These are phyloP conservation scores for Vulpes lagopus DNA, from an alignment of 2,113 vertebrate genomes.

Conservation along the genomic window DNA sequence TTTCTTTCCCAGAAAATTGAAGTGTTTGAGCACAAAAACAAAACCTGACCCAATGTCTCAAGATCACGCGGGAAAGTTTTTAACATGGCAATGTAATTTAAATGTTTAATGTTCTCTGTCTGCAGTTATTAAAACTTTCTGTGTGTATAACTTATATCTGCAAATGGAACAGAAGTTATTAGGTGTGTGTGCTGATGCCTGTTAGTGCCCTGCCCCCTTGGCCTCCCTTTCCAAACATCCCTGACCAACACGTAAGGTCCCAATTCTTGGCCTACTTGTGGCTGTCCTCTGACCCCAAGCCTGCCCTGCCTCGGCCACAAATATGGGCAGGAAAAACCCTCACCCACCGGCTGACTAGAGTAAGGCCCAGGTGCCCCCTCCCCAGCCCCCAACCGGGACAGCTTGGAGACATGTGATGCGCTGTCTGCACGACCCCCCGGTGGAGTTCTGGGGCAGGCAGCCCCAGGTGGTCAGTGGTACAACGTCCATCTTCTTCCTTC, in stretches of 20 bases:
- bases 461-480: accelerated
- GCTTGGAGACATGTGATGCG: accelerated
- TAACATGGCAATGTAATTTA: not conserved
- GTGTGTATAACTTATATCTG: not conserved
- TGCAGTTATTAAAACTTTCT: not conserved
- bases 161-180: not conserved
- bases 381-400: accelerated
- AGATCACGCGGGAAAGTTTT: not conserved
- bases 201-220: not conserved
- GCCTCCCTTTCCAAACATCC: not conserved
- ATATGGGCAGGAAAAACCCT: accelerated
- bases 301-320: not conserved
- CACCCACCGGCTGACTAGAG: accelerated
- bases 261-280: too few relatives aligned
- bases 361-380: too few relatives aligned
- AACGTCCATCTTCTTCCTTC: not conserved
- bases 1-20: not conserved
- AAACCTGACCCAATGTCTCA: not conserved
- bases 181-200: accelerated
- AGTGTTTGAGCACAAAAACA: not conserved
- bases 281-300: accelerated
- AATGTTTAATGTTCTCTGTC: slow-evolving; percentile 7
- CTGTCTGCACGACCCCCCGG: accelerated
- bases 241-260: not conserved
- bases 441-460: not conserved